These are phyloP conservation scores for Tympanuchus pallidicinctus DNA, from an alignment of 2,113 vertebrate species.

Conservation along the genomic window DNA sequence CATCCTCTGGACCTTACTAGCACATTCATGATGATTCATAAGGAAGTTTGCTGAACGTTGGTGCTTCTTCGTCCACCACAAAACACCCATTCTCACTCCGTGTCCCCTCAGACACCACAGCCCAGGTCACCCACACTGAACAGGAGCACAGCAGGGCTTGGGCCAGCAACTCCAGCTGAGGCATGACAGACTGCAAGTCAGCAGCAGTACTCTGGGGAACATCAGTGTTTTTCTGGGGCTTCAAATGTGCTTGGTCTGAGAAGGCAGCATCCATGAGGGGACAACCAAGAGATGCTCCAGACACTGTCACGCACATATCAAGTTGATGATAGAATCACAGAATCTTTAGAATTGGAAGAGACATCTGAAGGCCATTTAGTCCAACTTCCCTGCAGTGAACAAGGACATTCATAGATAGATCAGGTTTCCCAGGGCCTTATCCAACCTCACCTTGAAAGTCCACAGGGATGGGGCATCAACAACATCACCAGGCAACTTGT, in stretches of 20 bases:
- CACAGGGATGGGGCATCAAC: too few species aligned
- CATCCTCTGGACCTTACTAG: not conserved
- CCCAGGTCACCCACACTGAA: not conserved
- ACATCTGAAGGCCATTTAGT: too few species aligned
- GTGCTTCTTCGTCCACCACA: not conserved
- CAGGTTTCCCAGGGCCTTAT: too few species aligned
- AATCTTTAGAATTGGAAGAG: too few species aligned
- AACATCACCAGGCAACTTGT: too few species aligned
- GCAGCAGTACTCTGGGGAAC: not conserved
- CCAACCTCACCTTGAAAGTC: too few species aligned
- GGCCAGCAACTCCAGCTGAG: not conserved
- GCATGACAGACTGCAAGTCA: accelerated
- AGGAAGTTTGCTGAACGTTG: not conserved
- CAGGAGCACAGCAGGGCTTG: accelerated
- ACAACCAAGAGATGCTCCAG: not conserved
- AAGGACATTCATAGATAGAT: too few species aligned
- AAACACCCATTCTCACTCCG: not conserved
- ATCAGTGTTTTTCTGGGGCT: not conserved
- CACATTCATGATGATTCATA: not conserved
- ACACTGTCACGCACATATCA: accelerated
- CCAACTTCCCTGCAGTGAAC: too few species aligned
- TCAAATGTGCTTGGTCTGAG: not conserved
- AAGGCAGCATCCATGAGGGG: not conserved
- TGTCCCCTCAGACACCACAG: not conserved
- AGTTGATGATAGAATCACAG: too few species aligned